Base-by-base conservation (phyloP, 2,797 vertebrate species). In the Carapus acus region DNA sequence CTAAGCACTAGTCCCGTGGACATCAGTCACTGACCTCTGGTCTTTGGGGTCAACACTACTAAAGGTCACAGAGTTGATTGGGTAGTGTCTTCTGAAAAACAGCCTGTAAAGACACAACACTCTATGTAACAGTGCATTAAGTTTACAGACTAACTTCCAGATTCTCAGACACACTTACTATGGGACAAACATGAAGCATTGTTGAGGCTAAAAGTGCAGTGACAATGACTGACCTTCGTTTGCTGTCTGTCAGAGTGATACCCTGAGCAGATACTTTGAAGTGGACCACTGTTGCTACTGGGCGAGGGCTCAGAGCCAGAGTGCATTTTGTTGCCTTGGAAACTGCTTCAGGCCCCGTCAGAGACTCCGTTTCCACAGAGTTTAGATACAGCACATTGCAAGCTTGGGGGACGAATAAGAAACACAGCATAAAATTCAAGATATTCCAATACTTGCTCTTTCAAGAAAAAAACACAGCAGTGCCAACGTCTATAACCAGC, bases 71-170 rank as follows among this genome's bases (percentile, higher is more conserved):
- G 83, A 95, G 76, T 63, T 90, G 74, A 96, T 86, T 2, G 94
- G 92, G 58, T 97, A 97, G 76, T 97, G 94, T 27, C 93, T 90
- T 67, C 93, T 90, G 79, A 96, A 96, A 77, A 97, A 96, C 1
- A 97, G 65, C 68, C 93, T 97, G 69, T 36, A 42, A 2, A 67
- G 60, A 78, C 48, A 58, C 22, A 76, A 74, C n/a, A 69, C 44
- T 6, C 27, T 23, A 20, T 8, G 27, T 39, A 12, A 13, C 31
- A 11, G 9, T 33, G 6, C 31, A 7, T 33, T 11, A 8, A 33
- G 6, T 33, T n/a, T n/a, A n/a, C n/a, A n/a, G n/a, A n/a, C n/a
- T n/a, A n/a, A n/a, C n/a, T n/a, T n/a, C 21, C 1, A 2, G 7
- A 46, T 13, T 23, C 1, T 23, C 16, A 4, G 6, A 33, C 14